Percentiles rank a stretch among this genome's conserved stretches.
Evolutionary conservation across 2,888 invertebrate species (phyloP).

Genomic region (Folsomia manolachei): DNA sequence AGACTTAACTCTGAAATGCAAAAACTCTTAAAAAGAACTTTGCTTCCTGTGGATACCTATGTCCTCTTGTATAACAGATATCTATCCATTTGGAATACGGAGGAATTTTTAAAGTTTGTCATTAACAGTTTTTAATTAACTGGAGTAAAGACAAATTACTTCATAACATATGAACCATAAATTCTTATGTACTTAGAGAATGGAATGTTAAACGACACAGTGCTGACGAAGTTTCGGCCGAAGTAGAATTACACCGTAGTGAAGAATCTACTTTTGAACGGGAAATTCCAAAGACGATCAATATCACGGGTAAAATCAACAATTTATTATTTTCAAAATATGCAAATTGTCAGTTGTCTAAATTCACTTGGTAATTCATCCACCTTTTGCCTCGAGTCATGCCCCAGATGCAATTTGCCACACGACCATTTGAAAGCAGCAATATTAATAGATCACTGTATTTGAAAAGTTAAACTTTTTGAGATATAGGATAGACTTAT

Average conservation of each 20-base stretch:
- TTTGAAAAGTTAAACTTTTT: no score
- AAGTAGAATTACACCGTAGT: conserved; percentile 67
- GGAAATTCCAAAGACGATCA: conserved; percentile 68
- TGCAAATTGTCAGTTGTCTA: no score
- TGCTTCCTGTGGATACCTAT: conserved; percentile 73
- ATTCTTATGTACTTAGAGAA: conserved; percentile 47
- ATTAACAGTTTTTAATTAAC: no score
- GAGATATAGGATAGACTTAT: no score
- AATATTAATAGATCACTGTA: no score
- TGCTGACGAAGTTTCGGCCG: conserved; percentile 68
- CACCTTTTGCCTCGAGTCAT: conserved; percentile 43
- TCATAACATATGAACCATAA: conserved; percentile 9
- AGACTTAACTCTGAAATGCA: conserved; percentile 62
- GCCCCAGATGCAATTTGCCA: conserved; percentile 47
- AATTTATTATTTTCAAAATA: no score
- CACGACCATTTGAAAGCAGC: conserved; percentile 21
- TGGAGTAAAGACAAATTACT: no score
- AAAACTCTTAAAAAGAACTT: conserved; percentile 63
- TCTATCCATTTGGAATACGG: conserved; percentile 62
- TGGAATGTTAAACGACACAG: conserved; percentile 64
- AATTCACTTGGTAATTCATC: no score
- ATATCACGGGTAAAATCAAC: no score
- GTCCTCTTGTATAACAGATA: conserved; percentile 66
- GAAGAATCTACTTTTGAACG: conserved; percentile 65
- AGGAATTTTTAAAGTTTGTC: conserved; percentile 51